Percentiles rank a stretch among this genome's conserved stretches.
Evolutionary conservation across 2,888 invertebrate species (phyloP).

Genomic region (Therioaphis trifolii): DNA sequence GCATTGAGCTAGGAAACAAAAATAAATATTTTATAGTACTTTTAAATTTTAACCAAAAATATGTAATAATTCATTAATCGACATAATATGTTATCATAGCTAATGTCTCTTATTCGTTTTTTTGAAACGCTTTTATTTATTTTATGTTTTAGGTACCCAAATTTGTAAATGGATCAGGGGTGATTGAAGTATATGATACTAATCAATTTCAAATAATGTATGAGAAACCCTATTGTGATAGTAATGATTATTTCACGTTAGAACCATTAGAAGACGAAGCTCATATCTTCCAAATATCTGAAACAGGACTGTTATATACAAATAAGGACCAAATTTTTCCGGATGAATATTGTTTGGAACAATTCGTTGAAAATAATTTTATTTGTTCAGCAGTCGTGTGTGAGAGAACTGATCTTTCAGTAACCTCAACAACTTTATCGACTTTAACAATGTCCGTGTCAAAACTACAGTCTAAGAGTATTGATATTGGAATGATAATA

Average conservation of each 20-base stretch:
- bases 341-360: background rate
- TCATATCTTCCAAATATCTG: background rate
- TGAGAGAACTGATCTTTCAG: too few relatives aligned
- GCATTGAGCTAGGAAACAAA: too few relatives aligned
- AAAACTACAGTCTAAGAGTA: too few relatives aligned
- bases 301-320: background rate
- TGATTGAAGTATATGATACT: background rate
- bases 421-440: too few relatives aligned
- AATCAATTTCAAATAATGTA: background rate
- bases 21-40: too few relatives aligned
- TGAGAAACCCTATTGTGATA: background rate
- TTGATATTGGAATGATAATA: background rate
- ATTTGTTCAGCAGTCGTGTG: too few relatives aligned
- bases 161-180: background rate
- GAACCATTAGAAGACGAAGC: background rate
- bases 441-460: too few relatives aligned
- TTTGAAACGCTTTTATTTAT: too few relatives aligned
- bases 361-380: background rate
- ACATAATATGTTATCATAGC: too few relatives aligned
- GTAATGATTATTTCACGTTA: background rate
- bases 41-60: too few relatives aligned
- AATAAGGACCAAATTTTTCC: background rate
- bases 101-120: too few relatives aligned
- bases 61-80: too few relatives aligned
- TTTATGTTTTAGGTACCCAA: background rate